Percentiles rank a stretch among this genome's conserved stretches.
These are phyloP conservation scores for Ceratosolen fusciceps DNA, from an alignment of 1,140 invertebrate species.

Conservation along the genomic window DNA sequence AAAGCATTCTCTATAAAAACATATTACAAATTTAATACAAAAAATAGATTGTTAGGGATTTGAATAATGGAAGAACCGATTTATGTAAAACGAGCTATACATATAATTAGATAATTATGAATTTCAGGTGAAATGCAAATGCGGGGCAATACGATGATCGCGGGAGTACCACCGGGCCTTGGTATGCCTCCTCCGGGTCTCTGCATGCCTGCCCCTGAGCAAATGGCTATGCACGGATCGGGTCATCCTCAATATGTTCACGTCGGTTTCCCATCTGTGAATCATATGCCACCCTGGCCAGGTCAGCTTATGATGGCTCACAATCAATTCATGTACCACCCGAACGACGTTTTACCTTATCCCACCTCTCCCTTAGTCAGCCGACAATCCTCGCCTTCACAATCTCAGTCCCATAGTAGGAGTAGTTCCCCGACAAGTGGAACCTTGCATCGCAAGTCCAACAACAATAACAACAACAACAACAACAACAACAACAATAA, in stretches of 20 bases:
- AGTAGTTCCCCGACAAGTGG: conserved; percentile 67
- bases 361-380: conserved; percentile 70
- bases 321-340: conserved; percentile 68
- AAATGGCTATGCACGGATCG: conserved; percentile 62
- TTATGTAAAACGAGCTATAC: too few relatives aligned
- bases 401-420: conserved; percentile 68
- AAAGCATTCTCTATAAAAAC: too few relatives aligned
- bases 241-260: conserved; percentile 64
- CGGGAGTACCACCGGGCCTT: conserved; percentile 64
- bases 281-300: conserved; percentile 66
- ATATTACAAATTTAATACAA: too few relatives aligned
- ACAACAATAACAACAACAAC: conserved; percentile 47
- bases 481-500: conserved; percentile 45
- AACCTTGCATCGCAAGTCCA: conserved; percentile 49
- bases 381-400: conserved; percentile 70
- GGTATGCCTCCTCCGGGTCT: conserved; percentile 66
- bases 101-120: not conserved
- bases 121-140: conserved; percentile 34
- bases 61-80: too few relatives aligned
- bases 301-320: conserved; percentile 63
- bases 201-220: conserved; percentile 65
- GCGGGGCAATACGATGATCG: conserved; percentile 50
- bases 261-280: conserved; percentile 66
- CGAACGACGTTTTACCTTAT: conserved; percentile 63
- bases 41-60: too few relatives aligned